These are phyloP conservation scores for Vollenhovia emeryi DNA, from an alignment of 1,140 invertebrate species.

Conservation along the genomic window DNA sequence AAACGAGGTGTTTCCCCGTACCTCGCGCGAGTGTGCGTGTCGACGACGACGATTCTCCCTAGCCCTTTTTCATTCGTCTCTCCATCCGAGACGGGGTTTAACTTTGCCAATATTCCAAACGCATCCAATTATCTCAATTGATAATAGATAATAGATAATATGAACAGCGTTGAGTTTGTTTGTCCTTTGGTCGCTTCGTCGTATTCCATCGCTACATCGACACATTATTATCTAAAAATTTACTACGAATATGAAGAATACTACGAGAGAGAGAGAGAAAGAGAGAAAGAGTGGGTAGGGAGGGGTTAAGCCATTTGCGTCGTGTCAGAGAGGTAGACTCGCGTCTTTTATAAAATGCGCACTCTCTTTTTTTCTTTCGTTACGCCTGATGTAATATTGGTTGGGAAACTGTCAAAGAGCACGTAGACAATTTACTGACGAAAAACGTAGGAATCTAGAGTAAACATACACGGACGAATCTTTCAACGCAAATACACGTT, in stretches of 20 bases:
- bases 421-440: neutral
- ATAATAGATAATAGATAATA: no score
- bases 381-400: slow-evolving; percentile 8
- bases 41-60: neutral
- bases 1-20: neutral
- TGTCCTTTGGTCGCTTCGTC: neutral
- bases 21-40: neutral
- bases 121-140: no score
- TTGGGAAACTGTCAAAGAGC: neutral
- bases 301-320: neutral
- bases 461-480: neutral
- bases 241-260: neutral
- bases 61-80: neutral
- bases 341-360: neutral
- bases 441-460: neutral
- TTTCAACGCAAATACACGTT: neutral
- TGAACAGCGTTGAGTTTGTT: neutral
- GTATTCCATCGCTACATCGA: neutral
- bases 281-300: neutral
- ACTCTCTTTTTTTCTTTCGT: neutral
- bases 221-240: neutral
- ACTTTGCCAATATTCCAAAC: neutral
- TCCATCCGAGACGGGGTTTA: neutral
- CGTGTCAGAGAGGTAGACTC: neutral
- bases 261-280: neutral